Evolutionary conservation across 1,140 invertebrate species (phyloP), one percentile per base, ranked within the genome.

Genomic region (Odontomachus brunneus): DNA sequence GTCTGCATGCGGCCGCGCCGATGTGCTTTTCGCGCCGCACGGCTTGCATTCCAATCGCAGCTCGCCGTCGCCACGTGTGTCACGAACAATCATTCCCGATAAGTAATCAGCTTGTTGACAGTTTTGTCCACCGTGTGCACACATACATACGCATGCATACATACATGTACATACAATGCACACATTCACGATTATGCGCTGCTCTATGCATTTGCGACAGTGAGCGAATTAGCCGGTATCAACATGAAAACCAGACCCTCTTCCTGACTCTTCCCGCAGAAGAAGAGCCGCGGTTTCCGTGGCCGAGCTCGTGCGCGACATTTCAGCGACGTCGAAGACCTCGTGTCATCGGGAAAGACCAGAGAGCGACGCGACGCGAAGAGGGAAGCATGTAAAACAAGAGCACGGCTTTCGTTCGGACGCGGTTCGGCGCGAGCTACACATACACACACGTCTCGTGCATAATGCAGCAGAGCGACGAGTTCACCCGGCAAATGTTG

Each of bases 401-500:
- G 81, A 87, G 49, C 26, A 29, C 12, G 51, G 24, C 19, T 62
- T 60, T 26, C 26, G 59, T 51, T 24, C 11, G 63, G 63, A 24
- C 75, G 74, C 55, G 63, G 62, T 78, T 67, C 67, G 49, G 66
- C 71, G 74, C 69, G 86, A 62, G 66, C 48, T 74, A 78, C 26
- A 82, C 63, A 44, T 11, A 44, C 38, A 44, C 38, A 44, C 38
- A 44, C 38, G 63, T 83, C 87, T 94, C 89, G 89, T 94, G 93
- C 91, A 94, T 94, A 93, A 94, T 94, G 92, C 92, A 93, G 89
- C 88, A 90, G 86, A 88, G 88, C 86, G 88, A 93, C 91, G 90
- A 93, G 91, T 91, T 92, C 91, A 91, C 89, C 91, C 87, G 89
- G 91, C 91, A 91, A 94, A 93, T 92, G 92, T 92, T 92, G 91